Evolutionary conservation across 1,140 invertebrate species (phyloP), one percentile per base, ranked within the genome.

Genomic region (Sitophilus oryzae): DNA sequence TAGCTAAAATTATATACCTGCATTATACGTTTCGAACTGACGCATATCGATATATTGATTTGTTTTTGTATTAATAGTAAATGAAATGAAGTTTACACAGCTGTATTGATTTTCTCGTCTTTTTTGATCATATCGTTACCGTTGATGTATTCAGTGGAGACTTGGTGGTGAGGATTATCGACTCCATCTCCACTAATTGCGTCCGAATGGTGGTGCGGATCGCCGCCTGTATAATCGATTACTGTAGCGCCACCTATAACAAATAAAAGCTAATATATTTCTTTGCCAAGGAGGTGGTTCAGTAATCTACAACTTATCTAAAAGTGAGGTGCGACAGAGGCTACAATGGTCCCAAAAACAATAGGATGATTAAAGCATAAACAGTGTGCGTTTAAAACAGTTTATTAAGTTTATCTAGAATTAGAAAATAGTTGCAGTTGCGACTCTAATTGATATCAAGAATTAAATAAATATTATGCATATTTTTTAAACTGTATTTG

Each of bases 31-130:
- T n/a, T n/a, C n/a, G n/a, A n/a, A n/a, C n/a, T n/a, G 11, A 30
- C 25, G 11, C 5, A 43, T 36, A 53, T 53, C 34, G 18, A 37
- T 53, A 30, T 6, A 11, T n/a, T n/a, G n/a, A n/a, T 5, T 30
- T 11, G 25, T 6, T 30, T 5, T 6, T 30, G 25, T 11, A 11
- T 30, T 30, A 30, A 5, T 6, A 30, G 25, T 6, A 30, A 51
- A 35, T 38, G 19, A 20, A 14, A 49, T 18, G 21, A 16, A 14
- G 45, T 49, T 64, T 78, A 79, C 52, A 80, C 78, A 18, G 76
- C 76, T 0, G 78, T 80, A 64, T 80, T 76, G 5, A 78, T 77
- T 64, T 80, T 80, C 69, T 79, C 77, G 66, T 78, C 76, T 48
- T 67, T 66, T 58, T 73, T 71, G 58, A 72, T 69, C 62, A 78